phyloP scores from a whole-genome alignment of 1,140 invertebrate genomes.

The Sipha flava region DNA sequence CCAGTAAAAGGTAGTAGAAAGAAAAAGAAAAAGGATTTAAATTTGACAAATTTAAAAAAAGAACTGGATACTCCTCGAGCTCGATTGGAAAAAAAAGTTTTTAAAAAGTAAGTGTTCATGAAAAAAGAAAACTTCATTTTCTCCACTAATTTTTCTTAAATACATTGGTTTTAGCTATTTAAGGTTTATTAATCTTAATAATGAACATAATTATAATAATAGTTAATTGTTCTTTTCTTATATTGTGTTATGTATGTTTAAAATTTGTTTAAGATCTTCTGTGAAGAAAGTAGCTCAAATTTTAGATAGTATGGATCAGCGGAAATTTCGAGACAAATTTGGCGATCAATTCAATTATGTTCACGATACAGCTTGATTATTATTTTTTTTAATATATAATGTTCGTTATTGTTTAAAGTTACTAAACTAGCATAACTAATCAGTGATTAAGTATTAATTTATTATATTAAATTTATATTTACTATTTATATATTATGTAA shows the following conservation, averaged over 20 bases:
- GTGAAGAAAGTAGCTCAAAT: conserved; percentile 45
- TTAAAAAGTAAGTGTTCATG: conserved; percentile 34
- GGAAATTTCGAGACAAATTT: conserved; percentile 49
- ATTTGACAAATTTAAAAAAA: conserved; percentile 36
- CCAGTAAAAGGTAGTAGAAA: conserved; percentile 34
- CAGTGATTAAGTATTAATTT: not conserved
- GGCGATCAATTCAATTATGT: conserved; percentile 51
- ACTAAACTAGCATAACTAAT: not conserved
- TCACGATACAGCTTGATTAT: conserved; percentile 18
- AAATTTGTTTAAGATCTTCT: conserved; percentile 36
- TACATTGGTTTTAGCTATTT: too few species aligned
- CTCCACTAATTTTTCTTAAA: too few species aligned
- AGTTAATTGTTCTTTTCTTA: not conserved
- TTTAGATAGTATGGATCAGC: conserved; percentile 46
- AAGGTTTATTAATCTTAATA: too few species aligned
- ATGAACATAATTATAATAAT: too few species aligned
- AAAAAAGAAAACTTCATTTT: too few species aligned
- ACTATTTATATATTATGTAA: not conserved
- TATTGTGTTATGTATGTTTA: not conserved
- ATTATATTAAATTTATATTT: not conserved
- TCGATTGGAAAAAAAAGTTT: conserved; percentile 38
- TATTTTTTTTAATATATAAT: not conserved
- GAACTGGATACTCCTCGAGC: conserved; percentile 29
- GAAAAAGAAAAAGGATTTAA: conserved; percentile 33
- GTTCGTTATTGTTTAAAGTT: not conserved